phyloP scores from a whole-genome alignment of 2,113 vertebrate species.

The Alectura lathami region DNA sequence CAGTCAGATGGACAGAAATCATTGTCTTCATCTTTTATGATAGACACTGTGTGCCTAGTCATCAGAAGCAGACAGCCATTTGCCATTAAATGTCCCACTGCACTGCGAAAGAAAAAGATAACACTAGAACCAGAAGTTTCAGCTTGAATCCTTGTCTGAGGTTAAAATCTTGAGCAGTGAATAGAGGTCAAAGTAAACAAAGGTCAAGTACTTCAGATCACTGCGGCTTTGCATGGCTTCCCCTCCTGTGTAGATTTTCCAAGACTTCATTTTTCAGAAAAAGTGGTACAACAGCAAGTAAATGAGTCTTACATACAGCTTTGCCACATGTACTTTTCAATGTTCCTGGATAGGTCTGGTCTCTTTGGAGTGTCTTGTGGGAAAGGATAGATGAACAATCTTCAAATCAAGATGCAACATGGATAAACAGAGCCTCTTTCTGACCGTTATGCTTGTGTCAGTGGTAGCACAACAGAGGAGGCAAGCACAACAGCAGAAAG shows the following conservation, averaged over 20 bases:
- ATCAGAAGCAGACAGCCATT: background rate
- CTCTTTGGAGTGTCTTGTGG: background rate
- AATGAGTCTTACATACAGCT: background rate
- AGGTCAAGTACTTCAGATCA: background rate
- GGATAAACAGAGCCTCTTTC: background rate
- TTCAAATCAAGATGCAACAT: background rate
- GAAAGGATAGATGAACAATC: background rate
- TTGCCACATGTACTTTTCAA: background rate
- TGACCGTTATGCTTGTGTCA: accelerated
- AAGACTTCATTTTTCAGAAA: background rate
- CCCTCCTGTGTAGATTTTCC: background rate
- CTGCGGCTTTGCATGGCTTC: background rate
- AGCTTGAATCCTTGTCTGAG: background rate
- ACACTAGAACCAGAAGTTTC: background rate
- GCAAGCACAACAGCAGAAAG: background rate
- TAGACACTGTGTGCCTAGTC: background rate
- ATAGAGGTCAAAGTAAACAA: background rate
- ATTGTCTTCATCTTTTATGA: background rate
- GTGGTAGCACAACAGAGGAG: background rate
- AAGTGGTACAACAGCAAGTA: background rate
- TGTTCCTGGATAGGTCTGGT: background rate
- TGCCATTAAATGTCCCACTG: background rate
- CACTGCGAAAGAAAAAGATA: background rate
- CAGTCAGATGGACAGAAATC: background rate
- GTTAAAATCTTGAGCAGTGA: background rate